These are phyloP conservation scores for Lasioglossum zephyrum DNA, from an alignment of 2,888 invertebrate species.

Conservation along the genomic window DNA sequence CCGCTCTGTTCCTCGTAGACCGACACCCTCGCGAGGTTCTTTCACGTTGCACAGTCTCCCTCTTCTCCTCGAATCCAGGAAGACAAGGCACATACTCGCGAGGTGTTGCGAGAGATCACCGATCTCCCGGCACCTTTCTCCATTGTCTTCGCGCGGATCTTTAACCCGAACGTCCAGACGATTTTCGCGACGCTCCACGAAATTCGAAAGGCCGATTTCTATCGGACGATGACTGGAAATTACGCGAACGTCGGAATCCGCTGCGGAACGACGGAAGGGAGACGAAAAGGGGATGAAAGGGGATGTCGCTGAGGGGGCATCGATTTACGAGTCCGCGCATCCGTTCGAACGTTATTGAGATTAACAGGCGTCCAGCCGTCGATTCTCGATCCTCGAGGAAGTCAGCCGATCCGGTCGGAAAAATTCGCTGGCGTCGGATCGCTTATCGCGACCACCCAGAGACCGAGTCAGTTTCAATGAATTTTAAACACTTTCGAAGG, in stretches of 20 bases:
- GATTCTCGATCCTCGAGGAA: constrained; percentile 73
- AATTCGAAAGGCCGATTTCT: constrained; percentile 4
- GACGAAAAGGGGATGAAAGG: constrained; percentile 41
- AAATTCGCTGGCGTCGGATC: constrained; percentile 21
- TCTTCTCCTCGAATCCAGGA: constrained; percentile 37
- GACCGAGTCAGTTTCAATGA: constrained; percentile 3
- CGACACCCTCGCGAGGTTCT: not conserved
- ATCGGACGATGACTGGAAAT: not conserved
- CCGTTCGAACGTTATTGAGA: constrained; percentile 83
- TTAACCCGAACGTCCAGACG: constrained; percentile 31
- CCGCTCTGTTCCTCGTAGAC: not conserved
- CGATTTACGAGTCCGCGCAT: constrained; percentile 81
- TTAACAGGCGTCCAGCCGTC: constrained; percentile 76
- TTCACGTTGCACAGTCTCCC: constrained; percentile 19
- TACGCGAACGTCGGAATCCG: not conserved
- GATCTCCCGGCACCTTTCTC: constrained; percentile 60
- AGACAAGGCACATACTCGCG: constrained; percentile 30
- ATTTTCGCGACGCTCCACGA: constrained; percentile 31
- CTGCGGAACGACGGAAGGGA: not conserved
- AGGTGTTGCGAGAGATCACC: constrained; percentile 56
- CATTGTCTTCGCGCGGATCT: constrained; percentile 54
- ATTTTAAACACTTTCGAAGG: not conserved
- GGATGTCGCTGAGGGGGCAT: constrained; percentile 57
- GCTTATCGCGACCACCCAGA: constrained; percentile 32
- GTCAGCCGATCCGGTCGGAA: constrained; percentile 40